phyloP scores from a whole-genome alignment of 1,140 invertebrate species.

The Formica exsecta region DNA sequence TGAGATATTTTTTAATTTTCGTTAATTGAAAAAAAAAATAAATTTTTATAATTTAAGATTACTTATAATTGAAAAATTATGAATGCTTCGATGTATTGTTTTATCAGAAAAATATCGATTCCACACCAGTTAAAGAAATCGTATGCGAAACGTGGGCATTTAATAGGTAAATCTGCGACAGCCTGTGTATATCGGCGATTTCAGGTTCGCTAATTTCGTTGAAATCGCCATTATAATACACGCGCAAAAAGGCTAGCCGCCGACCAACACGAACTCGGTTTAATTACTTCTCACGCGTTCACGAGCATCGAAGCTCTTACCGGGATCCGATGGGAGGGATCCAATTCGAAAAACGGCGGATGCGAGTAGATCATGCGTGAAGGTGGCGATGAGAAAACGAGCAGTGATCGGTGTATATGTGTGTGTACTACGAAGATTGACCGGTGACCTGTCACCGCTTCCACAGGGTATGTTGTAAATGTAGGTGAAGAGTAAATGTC shows the following conservation, averaged over 20 bases:
- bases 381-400: constrained; percentile 71
- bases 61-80: neutral
- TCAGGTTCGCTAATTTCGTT: constrained; percentile 20
- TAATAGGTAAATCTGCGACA: neutral
- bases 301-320: constrained; percentile 50
- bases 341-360: constrained; percentile 72
- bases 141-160: neutral
- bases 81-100: neutral
- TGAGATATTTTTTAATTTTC: too few relatives aligned
- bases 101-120: neutral
- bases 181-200: neutral
- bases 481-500: constrained; percentile 85
- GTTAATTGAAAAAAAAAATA: too few relatives aligned
- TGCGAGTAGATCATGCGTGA: constrained; percentile 72
- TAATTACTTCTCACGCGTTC: constrained; percentile 68
- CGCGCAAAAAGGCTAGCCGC: neutral
- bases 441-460: constrained; percentile 84
- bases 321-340: constrained; percentile 53
- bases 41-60: too few relatives aligned
- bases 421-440: constrained; percentile 80
- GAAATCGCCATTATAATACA: neutral
- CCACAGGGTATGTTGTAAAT: constrained; percentile 81
- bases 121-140: neutral
- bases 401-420: constrained; percentile 59
- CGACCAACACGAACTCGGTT: constrained; percentile 3